Evolutionary conservation across 2,797 vertebrate species (phyloP).

Genomic region (Eutrigla gurnardus): DNA sequence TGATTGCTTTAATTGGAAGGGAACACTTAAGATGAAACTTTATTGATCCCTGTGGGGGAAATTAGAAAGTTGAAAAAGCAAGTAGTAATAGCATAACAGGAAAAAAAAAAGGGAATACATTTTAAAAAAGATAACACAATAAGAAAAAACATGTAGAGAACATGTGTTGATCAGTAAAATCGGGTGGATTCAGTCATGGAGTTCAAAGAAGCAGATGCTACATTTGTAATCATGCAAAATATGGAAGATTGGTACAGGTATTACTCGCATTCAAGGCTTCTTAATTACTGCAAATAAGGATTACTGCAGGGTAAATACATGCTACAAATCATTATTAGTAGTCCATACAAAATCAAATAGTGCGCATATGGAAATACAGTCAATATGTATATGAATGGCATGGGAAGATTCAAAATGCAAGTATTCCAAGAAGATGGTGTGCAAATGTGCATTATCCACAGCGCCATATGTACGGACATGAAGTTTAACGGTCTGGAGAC

Average conservation of each 20-base stretch:
- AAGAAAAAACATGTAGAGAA: neutral
- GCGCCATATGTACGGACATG: constrained; percentile 10
- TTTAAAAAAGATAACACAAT: constrained; percentile 9
- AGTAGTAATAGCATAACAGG: neutral
- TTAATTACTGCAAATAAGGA: constrained; percentile 14
- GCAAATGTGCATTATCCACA: neutral
- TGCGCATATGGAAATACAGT: neutral
- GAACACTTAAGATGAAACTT: constrained; percentile 43
- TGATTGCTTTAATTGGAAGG: constrained; percentile 52
- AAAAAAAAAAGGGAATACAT: constrained; percentile 18
- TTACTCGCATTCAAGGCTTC: neutral
- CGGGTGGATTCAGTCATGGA: neutral
- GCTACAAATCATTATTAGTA: constrained; percentile 7
- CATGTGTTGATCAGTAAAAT: neutral
- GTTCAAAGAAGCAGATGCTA: neutral
- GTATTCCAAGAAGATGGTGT: neutral
- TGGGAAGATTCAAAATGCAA: neutral
- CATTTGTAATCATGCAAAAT: neutral
- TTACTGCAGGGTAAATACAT: constrained; percentile 1
- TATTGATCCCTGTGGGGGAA: constrained; percentile 41
- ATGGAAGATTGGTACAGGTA: neutral
- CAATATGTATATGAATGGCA: neutral
- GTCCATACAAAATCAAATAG: neutral
- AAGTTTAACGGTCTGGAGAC: constrained; percentile 24
- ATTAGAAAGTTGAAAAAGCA: constrained; percentile 28